A percentile compares a stretch with the other conserved stretches of the same genome.
phyloP scores from a whole-genome alignment of 2,797 vertebrate species.

The Corythornis leucogaster region DNA sequence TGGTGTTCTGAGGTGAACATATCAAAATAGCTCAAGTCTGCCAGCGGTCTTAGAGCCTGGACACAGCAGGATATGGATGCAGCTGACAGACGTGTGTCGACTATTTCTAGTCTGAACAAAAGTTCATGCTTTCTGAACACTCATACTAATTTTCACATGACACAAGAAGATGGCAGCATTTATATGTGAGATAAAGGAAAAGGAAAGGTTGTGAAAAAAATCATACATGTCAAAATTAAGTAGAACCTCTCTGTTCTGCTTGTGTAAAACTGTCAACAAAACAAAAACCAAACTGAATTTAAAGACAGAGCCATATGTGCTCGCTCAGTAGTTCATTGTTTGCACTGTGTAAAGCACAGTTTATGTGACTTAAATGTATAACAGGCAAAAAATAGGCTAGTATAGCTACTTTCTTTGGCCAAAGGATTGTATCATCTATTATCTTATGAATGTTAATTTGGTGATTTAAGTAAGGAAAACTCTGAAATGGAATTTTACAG shows the following conservation, averaged over 20 bases:
- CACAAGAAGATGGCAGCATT: not conserved
- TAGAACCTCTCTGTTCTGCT: not conserved
- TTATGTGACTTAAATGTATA: not conserved
- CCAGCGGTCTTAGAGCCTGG: not conserved
- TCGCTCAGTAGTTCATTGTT: not conserved
- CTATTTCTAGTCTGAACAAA: not conserved
- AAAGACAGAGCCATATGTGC: not conserved
- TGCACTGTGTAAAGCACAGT: not conserved
- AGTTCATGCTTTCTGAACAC: not conserved
- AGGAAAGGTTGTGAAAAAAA: not conserved
- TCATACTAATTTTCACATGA: not conserved
- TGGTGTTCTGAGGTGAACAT: not conserved
- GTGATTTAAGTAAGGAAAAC: not conserved
- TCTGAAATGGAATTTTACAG: not conserved
- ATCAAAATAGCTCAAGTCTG: not conserved
- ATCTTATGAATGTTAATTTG: not conserved
- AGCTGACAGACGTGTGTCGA: not conserved
- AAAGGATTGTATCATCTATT: not conserved
- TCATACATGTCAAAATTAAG: not conserved
- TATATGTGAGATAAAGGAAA: not conserved
- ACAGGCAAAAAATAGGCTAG: not conserved
- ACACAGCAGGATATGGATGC: not conserved
- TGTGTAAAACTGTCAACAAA: not conserved
- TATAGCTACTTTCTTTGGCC: not conserved
- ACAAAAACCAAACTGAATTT: not conserved